Evolutionary conservation across 2,113 vertebrate species (phyloP).

Genomic region (Cryptomyrus ogoouensis): DNA sequence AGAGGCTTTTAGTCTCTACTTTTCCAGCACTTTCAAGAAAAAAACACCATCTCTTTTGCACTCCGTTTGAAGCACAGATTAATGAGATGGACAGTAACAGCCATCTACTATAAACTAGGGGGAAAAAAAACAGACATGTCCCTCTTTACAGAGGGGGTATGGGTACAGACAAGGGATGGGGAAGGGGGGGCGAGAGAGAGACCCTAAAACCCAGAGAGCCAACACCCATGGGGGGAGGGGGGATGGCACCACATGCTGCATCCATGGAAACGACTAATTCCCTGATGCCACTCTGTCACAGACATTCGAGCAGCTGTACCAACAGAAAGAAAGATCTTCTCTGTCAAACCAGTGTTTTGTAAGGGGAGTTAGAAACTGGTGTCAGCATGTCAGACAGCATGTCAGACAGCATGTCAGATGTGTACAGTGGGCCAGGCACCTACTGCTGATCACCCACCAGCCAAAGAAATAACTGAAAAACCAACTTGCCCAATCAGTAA

Average conservation of each 20-base stretch:
- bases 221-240: neutral
- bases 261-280: neutral
- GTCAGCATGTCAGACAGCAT: neutral
- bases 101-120: constrained; percentile 21
- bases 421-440: neutral
- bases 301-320: neutral
- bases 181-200: neutral
- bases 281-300: neutral
- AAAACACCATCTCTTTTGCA: constrained; percentile 27
- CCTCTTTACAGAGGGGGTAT: neutral
- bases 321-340: neutral
- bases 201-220: neutral
- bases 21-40: constrained; percentile 43
- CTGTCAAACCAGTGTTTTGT: neutral
- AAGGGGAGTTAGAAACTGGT: neutral
- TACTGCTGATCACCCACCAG: neutral
- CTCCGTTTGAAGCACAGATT: constrained; percentile 36
- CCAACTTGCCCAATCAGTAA: neutral
- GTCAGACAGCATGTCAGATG: neutral
- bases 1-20: constrained; percentile 61
- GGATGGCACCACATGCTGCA: neutral
- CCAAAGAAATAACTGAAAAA: neutral
- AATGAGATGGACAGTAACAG: constrained; percentile 40
- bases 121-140: constrained; percentile 9
- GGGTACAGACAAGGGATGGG: neutral